These are phyloP conservation scores for Leptoclinus maculatus DNA, from an alignment of 2,797 vertebrate genomes.

Conservation along the genomic window DNA sequence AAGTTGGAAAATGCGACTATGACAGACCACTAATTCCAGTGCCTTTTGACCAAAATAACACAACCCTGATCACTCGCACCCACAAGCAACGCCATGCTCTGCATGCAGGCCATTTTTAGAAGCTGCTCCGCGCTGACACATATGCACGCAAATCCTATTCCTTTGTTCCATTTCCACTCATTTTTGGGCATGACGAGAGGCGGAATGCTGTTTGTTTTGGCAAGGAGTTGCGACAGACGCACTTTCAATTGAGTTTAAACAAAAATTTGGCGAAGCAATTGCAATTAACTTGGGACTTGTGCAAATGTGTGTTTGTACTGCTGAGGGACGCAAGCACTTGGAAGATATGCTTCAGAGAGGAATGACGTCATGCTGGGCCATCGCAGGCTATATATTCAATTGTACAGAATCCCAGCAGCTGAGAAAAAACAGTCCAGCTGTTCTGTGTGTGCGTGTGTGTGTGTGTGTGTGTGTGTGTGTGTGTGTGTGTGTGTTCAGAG, in stretches of 20 bases:
- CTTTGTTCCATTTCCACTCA: conserved; percentile 21
- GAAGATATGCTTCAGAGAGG: conserved; percentile 16
- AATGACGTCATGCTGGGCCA: conserved; percentile 57
- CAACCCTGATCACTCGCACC: conserved; percentile 36
- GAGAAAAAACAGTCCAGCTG: conserved; percentile 64
- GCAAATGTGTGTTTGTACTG: conserved; percentile 1
- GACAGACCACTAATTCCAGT: conserved; percentile 52
- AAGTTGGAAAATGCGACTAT: not conserved
- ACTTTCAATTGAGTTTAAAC: not conserved
- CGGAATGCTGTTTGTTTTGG: conserved; percentile 26
- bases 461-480: too few relatives aligned
- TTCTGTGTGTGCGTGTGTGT: conserved; percentile 17
- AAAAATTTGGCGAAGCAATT: not conserved
- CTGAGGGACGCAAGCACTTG: not conserved
- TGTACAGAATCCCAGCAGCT: conserved; percentile 44
- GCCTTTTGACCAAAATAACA: conserved; percentile 58
- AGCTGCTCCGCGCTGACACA: conserved; percentile 13
- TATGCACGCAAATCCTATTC: not conserved
- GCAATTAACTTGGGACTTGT: conserved; percentile 1
- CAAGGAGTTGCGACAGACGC: not conserved
- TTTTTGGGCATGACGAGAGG: not conserved
- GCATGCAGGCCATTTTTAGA: conserved; percentile 15
- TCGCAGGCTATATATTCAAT: conserved; percentile 49
- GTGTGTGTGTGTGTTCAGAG: not conserved
- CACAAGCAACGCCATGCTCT: conserved; percentile 21